These are phyloP conservation scores for Edolisoma coerulescens DNA, from an alignment of 2,113 vertebrate species.

Conservation along the genomic window DNA sequence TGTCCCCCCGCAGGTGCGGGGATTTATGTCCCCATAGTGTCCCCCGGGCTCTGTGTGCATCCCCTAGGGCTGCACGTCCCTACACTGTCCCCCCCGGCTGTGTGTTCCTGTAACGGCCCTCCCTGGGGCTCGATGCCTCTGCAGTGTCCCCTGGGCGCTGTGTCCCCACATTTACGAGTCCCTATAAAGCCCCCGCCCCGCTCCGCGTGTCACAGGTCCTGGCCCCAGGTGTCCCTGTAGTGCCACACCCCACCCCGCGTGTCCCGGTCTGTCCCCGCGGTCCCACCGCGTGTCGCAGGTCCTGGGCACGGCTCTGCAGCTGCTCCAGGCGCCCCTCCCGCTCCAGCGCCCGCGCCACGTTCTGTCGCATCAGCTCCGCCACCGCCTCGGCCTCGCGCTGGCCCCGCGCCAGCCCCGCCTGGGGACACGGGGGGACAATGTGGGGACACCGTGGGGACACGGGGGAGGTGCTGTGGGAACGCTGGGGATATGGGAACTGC, in stretches of 20 bases:
- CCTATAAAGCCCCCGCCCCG: not conserved
- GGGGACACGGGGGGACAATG: not conserved
- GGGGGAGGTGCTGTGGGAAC: not conserved
- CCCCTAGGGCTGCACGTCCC: not conserved
- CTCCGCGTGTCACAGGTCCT: not conserved
- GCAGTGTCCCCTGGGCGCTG: not conserved
- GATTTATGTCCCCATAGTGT: not conserved
- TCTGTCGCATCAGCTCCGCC: not conserved
- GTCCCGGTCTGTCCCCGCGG: not conserved
- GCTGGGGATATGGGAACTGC: not conserved
- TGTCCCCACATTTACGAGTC: not conserved
- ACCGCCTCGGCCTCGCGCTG: not conserved
- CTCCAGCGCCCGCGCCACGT: not conserved
- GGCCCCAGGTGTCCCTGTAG: not conserved
- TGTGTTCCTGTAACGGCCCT: not conserved
- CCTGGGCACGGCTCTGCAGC: not conserved
- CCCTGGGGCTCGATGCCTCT: not conserved
- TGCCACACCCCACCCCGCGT: not conserved
- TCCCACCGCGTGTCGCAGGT: not conserved
- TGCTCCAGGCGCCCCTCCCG: not conserved
- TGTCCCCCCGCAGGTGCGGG: not conserved
- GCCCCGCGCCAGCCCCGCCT: not conserved
- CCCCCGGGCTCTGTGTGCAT: not conserved
- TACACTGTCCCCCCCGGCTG: not conserved
- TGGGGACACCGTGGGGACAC: not conserved